Evolutionary conservation across 2,797 vertebrate species (phyloP).

Genomic region (Sebastes steindachneri): DNA sequence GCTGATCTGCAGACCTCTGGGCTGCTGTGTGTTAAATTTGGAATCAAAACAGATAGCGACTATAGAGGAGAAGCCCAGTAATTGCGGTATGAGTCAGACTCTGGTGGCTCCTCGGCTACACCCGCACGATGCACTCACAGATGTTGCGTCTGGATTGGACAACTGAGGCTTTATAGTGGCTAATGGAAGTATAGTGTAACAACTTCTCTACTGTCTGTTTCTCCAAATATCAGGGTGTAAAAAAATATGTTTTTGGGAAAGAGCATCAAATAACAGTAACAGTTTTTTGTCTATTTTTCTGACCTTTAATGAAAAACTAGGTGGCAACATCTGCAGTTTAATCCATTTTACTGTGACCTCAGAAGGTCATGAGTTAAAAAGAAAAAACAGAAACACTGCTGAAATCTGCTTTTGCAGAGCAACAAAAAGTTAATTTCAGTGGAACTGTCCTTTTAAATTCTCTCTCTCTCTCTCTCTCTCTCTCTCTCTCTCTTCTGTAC

Average conservation of each 20-base stretch:
- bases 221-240: neutral
- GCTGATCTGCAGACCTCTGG: conserved; percentile 12
- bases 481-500: neutral
- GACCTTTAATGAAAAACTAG: neutral
- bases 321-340: neutral
- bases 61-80: conserved; percentile 50
- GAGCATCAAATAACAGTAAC: too few species aligned
- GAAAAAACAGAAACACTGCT: neutral
- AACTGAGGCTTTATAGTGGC: neutral
- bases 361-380: neutral
- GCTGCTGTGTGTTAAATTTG: conserved; percentile 48
- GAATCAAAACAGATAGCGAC: conserved; percentile 40
- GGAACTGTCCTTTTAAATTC: conserved; percentile 28
- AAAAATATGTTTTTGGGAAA: neutral
- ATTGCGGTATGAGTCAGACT: conserved; percentile 72
- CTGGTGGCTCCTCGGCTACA: conserved; percentile 45
- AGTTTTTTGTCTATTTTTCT: too few species aligned
- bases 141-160: conserved; percentile 31
- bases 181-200: conserved; percentile 4
- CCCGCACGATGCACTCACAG: conserved; percentile 31
- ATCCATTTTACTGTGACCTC: neutral
- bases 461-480: neutral
- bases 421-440: conserved; percentile 20
- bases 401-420: conserved; percentile 18
- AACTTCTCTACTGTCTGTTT: neutral